Evolutionary conservation across 2,113 vertebrate species (phyloP), one percentile per base, ranked within the genome.

Genomic region (Astatotilapia flaviijosephi): DNA sequence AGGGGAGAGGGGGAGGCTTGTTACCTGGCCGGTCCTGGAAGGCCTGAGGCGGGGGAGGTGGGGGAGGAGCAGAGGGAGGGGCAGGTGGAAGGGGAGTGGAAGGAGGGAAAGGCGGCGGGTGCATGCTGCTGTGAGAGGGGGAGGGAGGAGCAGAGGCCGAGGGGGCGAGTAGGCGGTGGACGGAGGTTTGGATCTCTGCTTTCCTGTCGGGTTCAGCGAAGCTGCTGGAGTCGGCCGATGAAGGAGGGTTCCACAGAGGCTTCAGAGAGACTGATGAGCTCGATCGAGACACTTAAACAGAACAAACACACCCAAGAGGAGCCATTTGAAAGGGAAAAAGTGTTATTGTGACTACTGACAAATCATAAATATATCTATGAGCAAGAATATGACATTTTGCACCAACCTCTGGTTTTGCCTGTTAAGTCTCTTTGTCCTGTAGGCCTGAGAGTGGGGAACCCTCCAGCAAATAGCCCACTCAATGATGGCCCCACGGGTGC

Each of bases 391-490:
- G 5, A 56, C 19, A 37, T 33, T 58, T 62, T 82, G 6, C 28
- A 90, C 87, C 75, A 94, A 97, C 98, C 98, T 94, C 94, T 12
- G 15, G 62, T 92, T 92, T 92, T 95, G 35, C 68, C 88, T 77
- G 86, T 37, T 62, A 21, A 1, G 75, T 99, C 98, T 94, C 97
- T 97, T 93, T 99, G 97, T 85, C 98, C 97, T 58, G 96, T 95
- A 6, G 98, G 97, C 91, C 97, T 97, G 51, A 99, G 96, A 21
- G 97, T 96, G 33, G 99, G 99, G 94, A 99, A 99, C 51, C 99
- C 98, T 56, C 97, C 97, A 40, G 98, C 97, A 95, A 99, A 99
- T 37, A 99, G 97, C 11, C 97, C 98, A 62, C 98, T 97, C 90
- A 98, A 81, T 62, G 97, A 95, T 6, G 96, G 97, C 11, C 95